phyloP scores from a whole-genome alignment of 1,140 invertebrate genomes.

The Theocolax elegans region DNA sequence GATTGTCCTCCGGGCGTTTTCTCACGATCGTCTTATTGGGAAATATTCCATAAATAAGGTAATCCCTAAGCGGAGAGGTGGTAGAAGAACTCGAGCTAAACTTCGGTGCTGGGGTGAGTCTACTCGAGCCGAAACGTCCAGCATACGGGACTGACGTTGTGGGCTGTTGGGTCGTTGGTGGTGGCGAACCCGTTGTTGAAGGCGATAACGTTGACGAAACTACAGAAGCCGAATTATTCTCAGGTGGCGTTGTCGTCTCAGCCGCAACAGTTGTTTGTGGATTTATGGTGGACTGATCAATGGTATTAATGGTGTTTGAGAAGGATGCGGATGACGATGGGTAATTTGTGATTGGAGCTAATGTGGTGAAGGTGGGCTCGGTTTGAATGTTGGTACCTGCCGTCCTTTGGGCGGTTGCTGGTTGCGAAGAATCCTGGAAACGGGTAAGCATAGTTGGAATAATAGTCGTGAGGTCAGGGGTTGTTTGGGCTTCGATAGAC shows the following conservation, averaged over 20 bases:
- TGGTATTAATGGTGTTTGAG: conserved; percentile 14
- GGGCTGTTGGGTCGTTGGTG: background rate
- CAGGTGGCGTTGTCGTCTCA: background rate
- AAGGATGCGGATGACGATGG: conserved; percentile 38
- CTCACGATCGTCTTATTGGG: conserved; percentile 80
- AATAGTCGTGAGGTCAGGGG: conserved; percentile 44
- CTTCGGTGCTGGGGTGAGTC: conserved; percentile 58
- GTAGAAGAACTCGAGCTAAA: conserved; percentile 61
- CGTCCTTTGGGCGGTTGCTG: conserved; percentile 65
- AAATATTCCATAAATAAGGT: conserved; percentile 77
- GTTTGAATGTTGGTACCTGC: conserved; percentile 55
- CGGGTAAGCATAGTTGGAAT: conserved; percentile 61
- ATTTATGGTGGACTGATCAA: conserved; percentile 12
- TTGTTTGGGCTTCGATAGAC: conserved; percentile 42
- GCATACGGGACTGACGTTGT: conserved; percentile 50
- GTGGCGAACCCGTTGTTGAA: conserved; percentile 55
- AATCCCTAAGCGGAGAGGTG: conserved; percentile 72
- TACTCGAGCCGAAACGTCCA: conserved; percentile 57
- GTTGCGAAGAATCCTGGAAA: conserved; percentile 64
- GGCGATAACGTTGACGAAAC: background rate
- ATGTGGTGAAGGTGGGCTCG: conserved; percentile 36
- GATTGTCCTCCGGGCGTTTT: conserved; percentile 75
- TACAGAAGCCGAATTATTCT: background rate
- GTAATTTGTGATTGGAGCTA: conserved; percentile 2
- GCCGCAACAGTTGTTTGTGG: background rate